Evolutionary conservation across 92 coral and sea anemone genomes (phyloP), one percentile per base, ranked within the genome.

Genomic region (Bergia sp.): DNA sequence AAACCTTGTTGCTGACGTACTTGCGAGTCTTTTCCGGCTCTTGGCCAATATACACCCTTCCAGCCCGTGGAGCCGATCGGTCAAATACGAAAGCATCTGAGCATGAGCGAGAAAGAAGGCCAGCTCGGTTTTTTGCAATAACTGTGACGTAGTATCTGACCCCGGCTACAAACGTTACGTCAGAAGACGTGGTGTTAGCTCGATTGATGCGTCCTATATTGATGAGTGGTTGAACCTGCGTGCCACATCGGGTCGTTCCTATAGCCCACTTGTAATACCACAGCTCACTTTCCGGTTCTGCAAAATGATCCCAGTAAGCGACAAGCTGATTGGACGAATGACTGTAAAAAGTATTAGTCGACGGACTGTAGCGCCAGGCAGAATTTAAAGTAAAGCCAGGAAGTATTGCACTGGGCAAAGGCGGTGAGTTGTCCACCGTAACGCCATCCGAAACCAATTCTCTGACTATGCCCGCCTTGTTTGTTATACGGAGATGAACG

Each of bases 191-290:
- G 13, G 97, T 86, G 90, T 94, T 93, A 10, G 94, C 98, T 79
- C 89, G 76, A 55, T 93, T 94, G 3, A 90, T 49, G 72, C 89
- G 88, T 21, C 98, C 98, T 23, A 96, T 91, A 76, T 96, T 96
- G 49, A 92, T 88, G 6, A 96, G 90, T 10, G 98, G 93, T 79
- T 96, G 98, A 50, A 96, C 90, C 65, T 96, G 98, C 21, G 97
- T 92, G 5, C 97, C 98, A 86, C 98, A 96, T 49, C 85, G 90
- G 47, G 90, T 88, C 43, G 95, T 94, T 6, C 98, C 98, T 18
- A 96, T 92, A 29, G 97, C 95, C 98, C 98, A 96, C 80, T 94
- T 96, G 90, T 94, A 96, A 87, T 88, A 96, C 98, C 98, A 96
- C 5, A 96, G 37, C 76, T 94, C 96, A 80, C 98, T 96, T 80